phyloP scores from a whole-genome alignment of 1,140 invertebrate species.

The Lucilia sericata region DNA sequence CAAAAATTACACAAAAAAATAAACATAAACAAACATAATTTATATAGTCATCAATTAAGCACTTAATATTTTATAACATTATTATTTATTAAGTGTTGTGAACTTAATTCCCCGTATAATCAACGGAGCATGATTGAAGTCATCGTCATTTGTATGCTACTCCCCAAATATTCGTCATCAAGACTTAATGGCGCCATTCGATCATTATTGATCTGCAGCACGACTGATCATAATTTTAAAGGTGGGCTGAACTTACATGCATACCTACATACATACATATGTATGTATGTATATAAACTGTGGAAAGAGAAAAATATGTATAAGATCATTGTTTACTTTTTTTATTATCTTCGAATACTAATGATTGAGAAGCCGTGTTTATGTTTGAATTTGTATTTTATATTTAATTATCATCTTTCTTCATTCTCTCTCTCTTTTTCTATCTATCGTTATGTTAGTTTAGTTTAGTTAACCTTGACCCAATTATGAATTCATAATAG shows the following conservation, averaged over 20 bases:
- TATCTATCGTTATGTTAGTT: background rate
- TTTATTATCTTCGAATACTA: background rate
- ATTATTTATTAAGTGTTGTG: no score
- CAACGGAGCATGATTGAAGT: background rate
- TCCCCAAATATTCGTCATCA: background rate
- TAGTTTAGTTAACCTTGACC: slow-evolving; percentile 30
- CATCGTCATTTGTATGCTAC: background rate
- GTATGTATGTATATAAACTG: no score
- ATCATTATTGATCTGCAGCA: background rate
- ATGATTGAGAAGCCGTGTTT: background rate
- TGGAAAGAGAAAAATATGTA: no score
- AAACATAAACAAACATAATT: background rate
- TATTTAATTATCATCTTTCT: slow-evolving; percentile 25
- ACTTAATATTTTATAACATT: background rate
- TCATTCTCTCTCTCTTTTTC: background rate
- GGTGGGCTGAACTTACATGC: no score
- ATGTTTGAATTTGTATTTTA: background rate
- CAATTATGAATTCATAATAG: slow-evolving; percentile 22
- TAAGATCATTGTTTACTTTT: background rate
- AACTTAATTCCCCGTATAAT: background rate
- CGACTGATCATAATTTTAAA: no score
- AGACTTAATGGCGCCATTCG: slow-evolving; percentile 32
- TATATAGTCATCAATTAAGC: background rate
- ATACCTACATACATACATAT: no score
- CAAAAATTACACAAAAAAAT: background rate